These are phyloP conservation scores for Keiferia lycopersicella DNA, from an alignment of 2,888 invertebrate genomes.

Conservation along the genomic window DNA sequence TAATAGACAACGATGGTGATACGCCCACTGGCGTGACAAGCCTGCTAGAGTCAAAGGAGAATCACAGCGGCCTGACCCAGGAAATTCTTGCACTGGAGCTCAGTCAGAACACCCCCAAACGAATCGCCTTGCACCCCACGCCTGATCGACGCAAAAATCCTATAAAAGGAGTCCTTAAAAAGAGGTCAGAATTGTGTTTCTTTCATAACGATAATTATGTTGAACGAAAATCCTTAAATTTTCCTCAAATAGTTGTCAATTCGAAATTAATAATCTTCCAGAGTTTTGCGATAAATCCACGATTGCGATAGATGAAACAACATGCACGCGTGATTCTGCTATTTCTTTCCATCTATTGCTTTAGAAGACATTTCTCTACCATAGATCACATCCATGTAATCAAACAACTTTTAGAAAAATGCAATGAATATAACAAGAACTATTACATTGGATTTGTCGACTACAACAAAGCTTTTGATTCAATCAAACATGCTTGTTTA, in stretches of 20 bases:
- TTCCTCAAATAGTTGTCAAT: too few relatives aligned
- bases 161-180: constrained; percentile 82
- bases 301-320: not conserved
- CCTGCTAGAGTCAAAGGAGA: constrained; percentile 64
- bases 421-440: too few relatives aligned
- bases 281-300: not conserved
- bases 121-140: constrained; percentile 77
- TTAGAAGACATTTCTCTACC: too few relatives aligned
- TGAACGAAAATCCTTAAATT: too few relatives aligned
- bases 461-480: too few relatives aligned
- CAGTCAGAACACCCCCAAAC: constrained; percentile 85
- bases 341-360: too few relatives aligned
- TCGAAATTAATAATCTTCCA: not conserved
- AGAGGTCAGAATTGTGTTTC: constrained; percentile 59
- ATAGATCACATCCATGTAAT: too few relatives aligned
- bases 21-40: constrained; percentile 71
- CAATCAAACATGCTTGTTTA: too few relatives aligned
- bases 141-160: constrained; percentile 76
- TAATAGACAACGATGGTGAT: constrained; percentile 73
- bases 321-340: too few relatives aligned
- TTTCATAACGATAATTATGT: not conserved
- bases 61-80: constrained; percentile 85
- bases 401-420: too few relatives aligned
- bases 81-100: constrained; percentile 86
- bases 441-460: too few relatives aligned